Conservation (phyloP, 2,888 invertebrate species). For the Ophion slaviceki region DNA sequence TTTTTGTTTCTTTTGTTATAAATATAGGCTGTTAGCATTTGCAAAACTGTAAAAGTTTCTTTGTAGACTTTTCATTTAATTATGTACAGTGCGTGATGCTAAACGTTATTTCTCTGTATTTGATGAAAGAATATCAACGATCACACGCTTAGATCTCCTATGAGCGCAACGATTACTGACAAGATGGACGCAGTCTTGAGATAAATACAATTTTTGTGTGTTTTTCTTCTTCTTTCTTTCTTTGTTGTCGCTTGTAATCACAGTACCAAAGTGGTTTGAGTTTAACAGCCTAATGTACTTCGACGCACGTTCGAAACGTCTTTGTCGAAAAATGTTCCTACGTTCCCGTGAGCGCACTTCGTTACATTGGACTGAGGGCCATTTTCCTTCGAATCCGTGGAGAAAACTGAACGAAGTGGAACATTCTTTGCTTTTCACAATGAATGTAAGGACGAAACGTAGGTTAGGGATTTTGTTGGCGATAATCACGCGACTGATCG, state of each 20-base stretch:
- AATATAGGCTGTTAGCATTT: constrained; percentile 55
- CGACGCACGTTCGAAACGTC: constrained; percentile 26
- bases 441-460: constrained; percentile 37
- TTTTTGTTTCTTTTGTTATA: constrained; percentile 59
- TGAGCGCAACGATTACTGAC: constrained; percentile 70
- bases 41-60: constrained; percentile 65
- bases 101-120: constrained; percentile 16
- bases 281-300: constrained; percentile 60
- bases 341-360: constrained; percentile 15
- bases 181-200: constrained; percentile 74
- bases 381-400: neutral
- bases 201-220: constrained; percentile 68
- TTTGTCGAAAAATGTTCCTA: constrained; percentile 21
- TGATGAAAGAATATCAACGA: constrained; percentile 41
- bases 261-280: constrained; percentile 59
- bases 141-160: constrained; percentile 52
- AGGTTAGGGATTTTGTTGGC: neutral
- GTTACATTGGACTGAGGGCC: constrained; percentile 38
- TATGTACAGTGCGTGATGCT: constrained; percentile 64
- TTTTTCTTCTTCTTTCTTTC: neutral
- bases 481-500: constrained; percentile 34
- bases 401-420: neutral
- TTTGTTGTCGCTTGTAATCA: constrained; percentile 45
- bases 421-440: constrained; percentile 1
- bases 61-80: constrained; percentile 24